Evolutionary conservation across 2,888 invertebrate species (phyloP).

Genomic region (Thecophora atra): DNA sequence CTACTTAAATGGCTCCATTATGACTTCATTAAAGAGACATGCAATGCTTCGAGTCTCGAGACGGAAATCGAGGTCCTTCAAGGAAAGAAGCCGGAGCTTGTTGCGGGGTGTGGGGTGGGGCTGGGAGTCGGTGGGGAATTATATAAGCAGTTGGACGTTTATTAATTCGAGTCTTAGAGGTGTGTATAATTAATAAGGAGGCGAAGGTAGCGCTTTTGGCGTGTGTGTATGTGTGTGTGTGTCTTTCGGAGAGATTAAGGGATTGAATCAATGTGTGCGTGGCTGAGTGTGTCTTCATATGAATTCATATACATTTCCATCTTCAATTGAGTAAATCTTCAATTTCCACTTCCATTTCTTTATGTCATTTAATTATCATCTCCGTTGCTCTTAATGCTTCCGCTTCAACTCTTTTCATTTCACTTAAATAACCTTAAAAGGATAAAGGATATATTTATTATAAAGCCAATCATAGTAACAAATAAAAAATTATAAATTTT

Average conservation of each 20-base stretch:
- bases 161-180: slow-evolving; percentile 37
- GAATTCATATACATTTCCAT: too few species aligned
- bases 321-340: slow-evolving; percentile 5
- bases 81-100: background rate
- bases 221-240: background rate
- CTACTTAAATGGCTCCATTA: slow-evolving; percentile 55
- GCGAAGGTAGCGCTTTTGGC: too few species aligned
- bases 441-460: too few species aligned
- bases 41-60: background rate
- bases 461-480: too few species aligned
- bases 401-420: too few species aligned
- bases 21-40: slow-evolving; percentile 38
- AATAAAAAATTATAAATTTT: too few species aligned
- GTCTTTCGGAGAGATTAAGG: background rate
- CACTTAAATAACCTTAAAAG: too few species aligned
- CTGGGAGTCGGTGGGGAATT: background rate
- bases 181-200: slow-evolving; percentile 39
- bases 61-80: too few species aligned
- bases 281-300: background rate
- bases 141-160: slow-evolving; percentile 8
- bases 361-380: too few species aligned
- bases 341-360: too few species aligned
- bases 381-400: too few species aligned
- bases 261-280: background rate
- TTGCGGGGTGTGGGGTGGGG: background rate